Base-by-base conservation (phyloP, 1,140 invertebrate species). In the Brachionus paranguensis region DNA sequence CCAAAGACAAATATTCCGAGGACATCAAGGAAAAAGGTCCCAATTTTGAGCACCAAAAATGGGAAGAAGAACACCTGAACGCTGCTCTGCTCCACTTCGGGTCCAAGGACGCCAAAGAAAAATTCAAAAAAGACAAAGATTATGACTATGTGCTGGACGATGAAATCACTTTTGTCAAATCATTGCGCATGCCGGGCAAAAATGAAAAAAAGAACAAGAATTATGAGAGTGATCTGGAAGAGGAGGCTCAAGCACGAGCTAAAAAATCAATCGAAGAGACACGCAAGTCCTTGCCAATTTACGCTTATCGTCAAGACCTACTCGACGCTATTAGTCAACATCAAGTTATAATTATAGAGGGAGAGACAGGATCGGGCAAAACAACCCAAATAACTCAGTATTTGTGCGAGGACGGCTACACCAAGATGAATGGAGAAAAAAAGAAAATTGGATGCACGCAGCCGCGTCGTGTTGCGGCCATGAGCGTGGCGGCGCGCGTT, bases 321-420 rank as follows among this genome's bases (percentile, higher is more conserved):
- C 93, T 99, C 84, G 90, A 93, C 86, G 95, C 96, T 10, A 93
- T 99, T 12, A 91, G 90, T 86, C 92, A 95, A 68, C 94, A 98
- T 90, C 96, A 99, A 90, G 92, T 94, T 85, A 89, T 98, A 0
- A 99, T 99, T 86, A 95, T 99, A 85, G 96, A 98, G 91, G 98
- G 98, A 68, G 93, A 93, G 81, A 98, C 96, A 17, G 96, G 96
- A 0, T 96, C 95, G 17, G 96, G 97, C 5, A 99, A 99, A 92
- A 99, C 97, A 0, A 99, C 97, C 5, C 97, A 99, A 90, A 95
- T 99, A 85, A 96, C 97, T 8, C 97, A 99, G 88, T 99, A 98
- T 91, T 90, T 99, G 0, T 92, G 95, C 88, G 94, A 99, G 88
- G 93, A 95, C 64, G 96, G 84, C 6, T 84, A 78, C 47, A 85